Evolutionary conservation across 2,888 invertebrate genomes (phyloP), one percentile per base, ranked within the genome.

Genomic region (Platycnemis pennipes): DNA sequence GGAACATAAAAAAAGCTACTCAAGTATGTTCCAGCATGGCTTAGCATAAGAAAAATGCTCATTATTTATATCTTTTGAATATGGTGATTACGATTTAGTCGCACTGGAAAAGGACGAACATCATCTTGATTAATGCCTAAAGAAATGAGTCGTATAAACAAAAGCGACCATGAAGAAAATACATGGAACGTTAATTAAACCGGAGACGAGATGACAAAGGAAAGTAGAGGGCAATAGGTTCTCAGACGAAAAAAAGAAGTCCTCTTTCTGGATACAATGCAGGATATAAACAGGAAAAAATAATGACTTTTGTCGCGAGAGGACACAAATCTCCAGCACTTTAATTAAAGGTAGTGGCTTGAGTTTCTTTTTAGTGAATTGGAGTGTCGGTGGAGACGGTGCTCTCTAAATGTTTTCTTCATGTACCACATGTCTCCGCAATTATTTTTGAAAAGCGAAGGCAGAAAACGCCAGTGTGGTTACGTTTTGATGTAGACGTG

Each of bases 341-440:
- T 77, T 77, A 77, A 77, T 77, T 77, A 37, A 77, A 77, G 37
- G 37, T 77, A 37, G 77, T 77, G 77, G 11, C 63, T 77, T 77
- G 5, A 13, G 37, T 77, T 37, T 37, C 1, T 16, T 16, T 26
- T 37, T 37, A 16, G 31, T 11, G 77, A 37, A 77, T 31, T 77
- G 11, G 77, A 37, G 31, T 77, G 77, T 77, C 77, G 37, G 26
- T 37, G 11, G 31, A 13, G 77, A 31, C 77, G 37, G 77, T 77
- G 13, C 31, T 37, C 37, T 77, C 13, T 3, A 77, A 37, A 77
- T 37, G 8, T 77, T 69, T 3, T 77, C 37, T 77, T 5, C 26
- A 77, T 77, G 31, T 77, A 77, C 26, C 26, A 16, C 37, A 37
- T n/a, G 8, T 77, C 16, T 11, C 37, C 13, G 37, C 37, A 77